A percentile compares a stretch with the other conserved stretches of the same genome.
Evolutionary conservation across 2,888 invertebrate genomes (phyloP).

Genomic region (Diarsia rubi): DNA sequence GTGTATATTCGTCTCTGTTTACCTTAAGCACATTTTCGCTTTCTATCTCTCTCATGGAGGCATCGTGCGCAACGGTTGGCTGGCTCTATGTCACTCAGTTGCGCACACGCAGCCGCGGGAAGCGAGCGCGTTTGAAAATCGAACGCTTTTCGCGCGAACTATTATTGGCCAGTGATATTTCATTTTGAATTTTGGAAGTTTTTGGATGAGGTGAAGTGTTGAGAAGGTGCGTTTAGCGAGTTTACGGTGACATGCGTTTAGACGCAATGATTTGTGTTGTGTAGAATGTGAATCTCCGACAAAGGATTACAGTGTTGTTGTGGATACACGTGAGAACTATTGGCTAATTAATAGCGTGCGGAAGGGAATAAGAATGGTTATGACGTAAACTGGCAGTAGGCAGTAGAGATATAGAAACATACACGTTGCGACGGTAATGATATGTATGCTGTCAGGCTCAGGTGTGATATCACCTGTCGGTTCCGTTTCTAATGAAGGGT

Average conservation of each 20-base stretch:
- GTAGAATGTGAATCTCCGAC: slow-evolving; percentile 77
- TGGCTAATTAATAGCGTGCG: slow-evolving; percentile 68
- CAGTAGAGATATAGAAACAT: slow-evolving; percentile 19
- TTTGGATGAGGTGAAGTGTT: slow-evolving; percentile 69
- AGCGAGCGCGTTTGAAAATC: slow-evolving; percentile 80
- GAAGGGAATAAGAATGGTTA: slow-evolving; percentile 66
- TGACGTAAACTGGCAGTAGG: slow-evolving; percentile 55
- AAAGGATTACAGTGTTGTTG: slow-evolving; percentile 83
- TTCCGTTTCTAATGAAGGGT: slow-evolving; percentile 59
- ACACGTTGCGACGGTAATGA: slow-evolving; percentile 37
- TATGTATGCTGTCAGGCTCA: slow-evolving; percentile 63
- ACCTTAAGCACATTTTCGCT: slow-evolving; percentile 55
- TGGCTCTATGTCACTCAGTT: slow-evolving; percentile 82
- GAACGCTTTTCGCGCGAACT: slow-evolving; percentile 79
- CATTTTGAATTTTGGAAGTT: slow-evolving; percentile 66
- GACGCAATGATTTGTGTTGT: slow-evolving; percentile 63
- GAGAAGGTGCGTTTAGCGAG: slow-evolving; percentile 58
- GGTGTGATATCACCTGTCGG: slow-evolving; percentile 64
- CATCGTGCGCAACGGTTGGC: slow-evolving; percentile 77
- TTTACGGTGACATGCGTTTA: slow-evolving; percentile 47
- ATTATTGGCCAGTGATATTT: slow-evolving; percentile 66
- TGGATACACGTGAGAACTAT: slow-evolving; percentile 74
- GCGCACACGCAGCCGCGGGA: slow-evolving; percentile 84
- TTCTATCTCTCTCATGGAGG: slow-evolving; percentile 73
- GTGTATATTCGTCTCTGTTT: slow-evolving; percentile 69